Evolutionary conservation across 2,113 vertebrate species (phyloP), one percentile per base, ranked within the genome.

Genomic region (Ailuropoda melanoleuca): DNA sequence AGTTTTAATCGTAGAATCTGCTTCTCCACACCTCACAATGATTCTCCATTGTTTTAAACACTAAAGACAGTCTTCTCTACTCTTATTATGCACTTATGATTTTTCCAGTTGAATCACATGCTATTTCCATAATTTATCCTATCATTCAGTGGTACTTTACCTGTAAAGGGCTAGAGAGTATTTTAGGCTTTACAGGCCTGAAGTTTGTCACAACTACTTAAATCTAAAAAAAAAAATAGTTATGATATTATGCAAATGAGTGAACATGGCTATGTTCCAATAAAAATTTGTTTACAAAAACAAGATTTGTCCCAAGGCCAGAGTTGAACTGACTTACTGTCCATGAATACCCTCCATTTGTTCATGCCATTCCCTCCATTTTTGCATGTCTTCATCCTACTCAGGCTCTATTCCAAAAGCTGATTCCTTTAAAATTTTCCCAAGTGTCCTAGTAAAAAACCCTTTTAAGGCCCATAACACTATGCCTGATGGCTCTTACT

Each of bases 391-490:
- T 4, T 12, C 43, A 5, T 55, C 4, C 11, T 31, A 64, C 4
- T n/a, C 18, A 70, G 24, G 19, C 68, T n/a, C 29, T 39, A 23
- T 85, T 80, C 56, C 2, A 34, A 88, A 37, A 60, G 11, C 34
- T 64, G 62, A 12, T 4, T 37, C 1, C 62, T 53, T 95, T 37
- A 15, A 23, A 15, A 50, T 23, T 74, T 48, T 84, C 24, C 34
- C 60, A 9, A 46, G 4, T 11, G 23, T 46, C 26, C 50, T 53
- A 56, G 23, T 18, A 66, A 82, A 90, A 4, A n/a, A 34, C 58
- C 1, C 0, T 9, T 84, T 83, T 2, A 21, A 21, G 21, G 31
- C 4, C 3, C 72, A 1, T 5, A 46, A 1, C 4, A 39, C 0
- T 15, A 0, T 89, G 3, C 2, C 43, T 82, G 29, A 56, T 1